These are phyloP conservation scores for Sphaerophoria taeniata DNA, from an alignment of 2,888 invertebrate genomes.

Conservation along the genomic window DNA sequence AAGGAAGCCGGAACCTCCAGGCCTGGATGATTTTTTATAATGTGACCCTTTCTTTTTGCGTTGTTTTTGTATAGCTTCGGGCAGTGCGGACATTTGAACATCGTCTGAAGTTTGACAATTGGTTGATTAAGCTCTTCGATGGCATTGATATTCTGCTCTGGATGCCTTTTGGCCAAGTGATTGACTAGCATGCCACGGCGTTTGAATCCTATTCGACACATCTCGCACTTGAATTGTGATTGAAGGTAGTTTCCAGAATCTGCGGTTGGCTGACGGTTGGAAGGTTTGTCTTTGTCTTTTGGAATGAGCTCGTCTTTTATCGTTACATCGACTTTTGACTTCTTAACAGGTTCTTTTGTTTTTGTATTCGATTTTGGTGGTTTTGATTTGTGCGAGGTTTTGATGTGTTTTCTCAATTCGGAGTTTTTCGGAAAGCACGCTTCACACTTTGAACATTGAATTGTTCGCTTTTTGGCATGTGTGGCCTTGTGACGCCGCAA, in stretches of 20 bases:
- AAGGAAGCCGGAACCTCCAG: conserved; percentile 82
- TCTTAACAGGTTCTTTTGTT: not conserved
- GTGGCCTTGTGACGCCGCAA: conserved; percentile 86
- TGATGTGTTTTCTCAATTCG: conserved; percentile 75
- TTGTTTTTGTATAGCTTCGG: conserved; percentile 93
- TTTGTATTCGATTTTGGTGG: conserved; percentile 50
- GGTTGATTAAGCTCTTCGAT: conserved; percentile 91
- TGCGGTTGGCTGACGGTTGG: not conserved
- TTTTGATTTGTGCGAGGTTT: conserved; percentile 66
- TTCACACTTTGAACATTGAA: conserved; percentile 90
- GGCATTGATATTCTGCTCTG: conserved; percentile 86
- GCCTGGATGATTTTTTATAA: conserved; percentile 92
- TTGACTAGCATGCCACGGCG: conserved; percentile 93
- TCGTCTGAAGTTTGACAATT: conserved; percentile 89
- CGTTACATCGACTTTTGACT: conserved; percentile 5
- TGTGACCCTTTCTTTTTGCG: conserved; percentile 92
- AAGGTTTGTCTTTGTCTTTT: conserved; percentile 75
- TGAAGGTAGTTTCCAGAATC: conserved; percentile 31
- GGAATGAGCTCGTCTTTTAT: conserved; percentile 31
- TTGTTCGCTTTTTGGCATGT: conserved; percentile 87
- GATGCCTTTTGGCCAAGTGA: conserved; percentile 91
- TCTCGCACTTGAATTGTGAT: conserved; percentile 84
- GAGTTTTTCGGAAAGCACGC: conserved; percentile 88
- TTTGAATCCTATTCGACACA: conserved; percentile 89
- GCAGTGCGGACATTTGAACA: conserved; percentile 93